Percentiles rank a stretch among this genome's conserved stretches.
Conservation (phyloP, 2,797 vertebrate genomes). For the Bryconaethiops microstoma region DNA sequence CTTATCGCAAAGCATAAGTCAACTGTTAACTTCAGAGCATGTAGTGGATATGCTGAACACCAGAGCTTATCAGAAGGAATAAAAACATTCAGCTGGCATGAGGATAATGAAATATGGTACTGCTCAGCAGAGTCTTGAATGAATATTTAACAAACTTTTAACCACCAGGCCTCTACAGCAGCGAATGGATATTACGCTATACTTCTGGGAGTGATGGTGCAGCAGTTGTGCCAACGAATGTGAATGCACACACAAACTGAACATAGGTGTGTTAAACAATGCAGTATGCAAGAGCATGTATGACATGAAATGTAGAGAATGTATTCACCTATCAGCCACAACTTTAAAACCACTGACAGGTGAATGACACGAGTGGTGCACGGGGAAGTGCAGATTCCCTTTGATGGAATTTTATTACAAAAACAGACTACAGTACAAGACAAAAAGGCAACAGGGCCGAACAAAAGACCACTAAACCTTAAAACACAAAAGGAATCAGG, state of each 20-base stretch:
- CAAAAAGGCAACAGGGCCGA: too few relatives aligned
- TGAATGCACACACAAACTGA: constrained; percentile 19
- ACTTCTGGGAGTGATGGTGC: constrained; percentile 40
- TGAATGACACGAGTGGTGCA: too few relatives aligned
- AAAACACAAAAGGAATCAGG: too few relatives aligned
- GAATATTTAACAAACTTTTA: not conserved
- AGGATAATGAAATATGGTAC: too few relatives aligned
- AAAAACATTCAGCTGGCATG: too few relatives aligned
- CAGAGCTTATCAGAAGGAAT: not conserved
- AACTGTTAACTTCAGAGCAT: not conserved
- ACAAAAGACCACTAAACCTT: too few relatives aligned
- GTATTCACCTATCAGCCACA: too few relatives aligned
- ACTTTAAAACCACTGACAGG: too few relatives aligned
- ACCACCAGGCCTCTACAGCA: constrained; percentile 21
- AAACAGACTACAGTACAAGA: too few relatives aligned
- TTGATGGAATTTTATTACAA: too few relatives aligned
- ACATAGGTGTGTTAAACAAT: constrained; percentile 19
- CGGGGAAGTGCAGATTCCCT: too few relatives aligned
- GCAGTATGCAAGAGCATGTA: not conserved
- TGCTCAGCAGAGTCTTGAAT: not conserved
- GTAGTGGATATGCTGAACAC: not conserved
- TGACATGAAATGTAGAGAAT: too few relatives aligned
- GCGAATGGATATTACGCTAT: constrained; percentile 10
- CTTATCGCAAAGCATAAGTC: not conserved
- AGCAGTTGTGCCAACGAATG: constrained; percentile 35